Conservation (phyloP, 2,113 vertebrate species). For the human (Homo sapiens) region DNA sequence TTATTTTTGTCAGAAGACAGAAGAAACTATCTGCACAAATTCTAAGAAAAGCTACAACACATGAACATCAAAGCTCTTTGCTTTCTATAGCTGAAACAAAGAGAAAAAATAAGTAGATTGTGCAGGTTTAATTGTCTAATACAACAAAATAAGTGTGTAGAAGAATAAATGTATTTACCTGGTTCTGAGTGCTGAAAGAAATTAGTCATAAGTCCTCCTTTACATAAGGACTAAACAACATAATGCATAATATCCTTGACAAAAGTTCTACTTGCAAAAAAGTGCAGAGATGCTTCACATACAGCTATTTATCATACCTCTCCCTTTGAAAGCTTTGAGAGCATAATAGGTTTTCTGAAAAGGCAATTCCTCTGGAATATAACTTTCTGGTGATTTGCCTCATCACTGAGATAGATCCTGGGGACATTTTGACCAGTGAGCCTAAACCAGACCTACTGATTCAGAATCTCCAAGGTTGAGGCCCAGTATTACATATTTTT, state of each 20-base stretch:
- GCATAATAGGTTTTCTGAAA: not conserved
- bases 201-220: not conserved
- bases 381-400: conserved; percentile 37
- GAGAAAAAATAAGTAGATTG: conserved; percentile 3
- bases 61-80: not conserved
- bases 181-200: not conserved
- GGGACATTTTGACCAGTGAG: not conserved
- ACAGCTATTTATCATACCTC: not conserved
- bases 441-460: not conserved
- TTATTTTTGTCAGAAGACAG: not conserved
- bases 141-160: not conserved
- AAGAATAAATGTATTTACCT: not conserved
- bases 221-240: not conserved
- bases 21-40: not conserved
- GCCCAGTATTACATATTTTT: not conserved
- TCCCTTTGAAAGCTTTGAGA: not conserved
- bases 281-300: not conserved
- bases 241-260: not conserved
- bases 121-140: not conserved
- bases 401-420: not conserved
- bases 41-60: not conserved
- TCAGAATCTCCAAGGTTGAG: not conserved
- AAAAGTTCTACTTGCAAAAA: conserved; percentile 4
- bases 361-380: not conserved
- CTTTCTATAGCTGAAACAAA: conserved; percentile 2